Evolutionary conservation across 1,140 invertebrate genomes (phyloP), one percentile per base, ranked within the genome.

Genomic region (Eriocheir sinensis): DNA sequence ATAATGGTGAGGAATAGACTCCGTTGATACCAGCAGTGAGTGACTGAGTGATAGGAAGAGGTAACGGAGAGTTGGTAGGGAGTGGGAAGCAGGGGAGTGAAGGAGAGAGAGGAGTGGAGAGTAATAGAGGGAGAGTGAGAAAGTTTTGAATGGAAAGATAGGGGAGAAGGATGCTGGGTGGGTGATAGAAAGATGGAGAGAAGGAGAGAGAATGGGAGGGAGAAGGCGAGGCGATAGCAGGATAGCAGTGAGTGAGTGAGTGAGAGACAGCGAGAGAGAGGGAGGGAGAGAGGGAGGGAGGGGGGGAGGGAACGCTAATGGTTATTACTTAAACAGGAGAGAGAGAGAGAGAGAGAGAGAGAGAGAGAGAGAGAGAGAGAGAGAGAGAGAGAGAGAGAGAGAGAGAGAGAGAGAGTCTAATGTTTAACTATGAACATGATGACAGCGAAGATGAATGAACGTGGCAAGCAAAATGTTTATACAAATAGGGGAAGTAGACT

Each of bases 251-350:
- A 6, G 40, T 48, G 88, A 89, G 88, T 41, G 88, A 89, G 88
- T 41, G 88, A 89, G 88, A 48, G 83, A 34, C 12, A 6, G 83
- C 21, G 83, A 86, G 17, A 89, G n/a, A 89, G 88, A 89, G 86
- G 44, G 36, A 89, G 86, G n/a, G 40, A 44, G 38, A 32, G 40
- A 44, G 86, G n/a, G 86, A 8, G 32, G 15, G 36, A 89, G 41
- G 41, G n/a, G 41, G n/a, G 41, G 41, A 48, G 86, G n/a, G 15
- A n/a, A n/a, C 81, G 15, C 12, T 72, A 15, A 15, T 72, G 15
- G n/a, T 72, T n/a, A 72, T n/a, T 15, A 72, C n/a, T 72, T 15
- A 12, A 27, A 32, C 15, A 27, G 32, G 38, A 72, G 60, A 72
- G 60, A 72, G 60, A 72, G 60, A 72, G 60, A 72, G 60, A 72